A percentile compares a stretch with the other conserved stretches of the same genome.
Conservation (phyloP, 2,113 vertebrate species). For the Peromyscus polionotus region DNA sequence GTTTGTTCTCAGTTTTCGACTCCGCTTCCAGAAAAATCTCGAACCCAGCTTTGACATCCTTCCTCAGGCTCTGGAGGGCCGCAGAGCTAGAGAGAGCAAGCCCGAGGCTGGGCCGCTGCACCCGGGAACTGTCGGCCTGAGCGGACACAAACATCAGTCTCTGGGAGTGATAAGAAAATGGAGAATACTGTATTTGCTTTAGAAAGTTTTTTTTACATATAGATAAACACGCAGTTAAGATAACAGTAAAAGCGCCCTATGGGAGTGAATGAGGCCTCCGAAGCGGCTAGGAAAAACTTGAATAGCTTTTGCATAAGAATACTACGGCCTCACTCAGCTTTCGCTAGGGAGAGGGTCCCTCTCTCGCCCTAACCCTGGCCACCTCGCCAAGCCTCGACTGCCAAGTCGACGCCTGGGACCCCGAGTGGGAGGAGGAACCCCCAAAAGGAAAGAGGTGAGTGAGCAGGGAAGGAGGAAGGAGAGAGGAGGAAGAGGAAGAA, state of each 20-base stretch:
- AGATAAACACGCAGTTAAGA: conserved; percentile 95
- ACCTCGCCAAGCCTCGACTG: conserved; percentile 91
- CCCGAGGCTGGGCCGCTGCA: neutral
- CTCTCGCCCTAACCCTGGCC: conserved; percentile 85
- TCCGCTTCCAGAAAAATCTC: neutral
- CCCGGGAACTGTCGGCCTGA: neutral
- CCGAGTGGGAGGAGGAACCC: conserved; percentile 91
- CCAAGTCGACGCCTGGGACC: conserved; percentile 94
- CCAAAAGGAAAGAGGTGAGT: conserved; percentile 86
- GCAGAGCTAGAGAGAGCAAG: neutral
- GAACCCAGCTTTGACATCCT: neutral
- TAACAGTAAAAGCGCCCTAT: conserved; percentile 95
- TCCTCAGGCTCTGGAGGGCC: rapidly evolving
- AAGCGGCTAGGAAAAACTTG: conserved; percentile 92
- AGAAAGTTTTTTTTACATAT: conserved; percentile 95
- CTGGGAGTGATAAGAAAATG: conserved; percentile 93
- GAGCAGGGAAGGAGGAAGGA: neutral
- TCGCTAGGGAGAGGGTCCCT: conserved; percentile 84
- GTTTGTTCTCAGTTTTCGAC: neutral
- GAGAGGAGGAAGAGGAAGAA: conserved; percentile 83
- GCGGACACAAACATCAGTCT: conserved; percentile 87
- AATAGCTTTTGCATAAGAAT: conserved; percentile 94
- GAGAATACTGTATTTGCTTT: conserved; percentile 98
- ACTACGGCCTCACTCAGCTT: conserved; percentile 90
- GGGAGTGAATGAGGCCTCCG: conserved; percentile 89